A percentile compares a stretch with the other conserved stretches of the same genome.
phyloP scores from a whole-genome alignment of 2,113 vertebrate species.

The Antigone vipio region DNA sequence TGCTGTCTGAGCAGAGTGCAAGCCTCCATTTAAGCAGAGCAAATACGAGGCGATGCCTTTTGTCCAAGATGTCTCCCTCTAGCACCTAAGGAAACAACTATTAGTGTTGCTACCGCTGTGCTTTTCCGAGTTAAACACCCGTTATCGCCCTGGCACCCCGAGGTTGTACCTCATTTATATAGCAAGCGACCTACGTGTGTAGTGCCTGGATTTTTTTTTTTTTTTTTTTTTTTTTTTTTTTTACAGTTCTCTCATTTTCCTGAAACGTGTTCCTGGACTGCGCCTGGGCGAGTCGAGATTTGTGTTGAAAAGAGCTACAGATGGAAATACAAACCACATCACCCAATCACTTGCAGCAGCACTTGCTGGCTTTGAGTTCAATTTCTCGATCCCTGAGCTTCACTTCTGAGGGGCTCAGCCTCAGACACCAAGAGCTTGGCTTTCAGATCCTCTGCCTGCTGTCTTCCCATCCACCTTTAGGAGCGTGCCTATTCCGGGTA shows the following conservation, averaged over 20 bases:
- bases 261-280: fast-evolving
- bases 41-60: background rate
- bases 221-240: background rate
- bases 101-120: background rate
- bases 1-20: background rate
- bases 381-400: background rate
- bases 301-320: background rate
- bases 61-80: background rate
- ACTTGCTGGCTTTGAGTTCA: background rate
- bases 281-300: background rate
- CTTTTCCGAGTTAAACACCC: background rate
- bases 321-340: fast-evolving
- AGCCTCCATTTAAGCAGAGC: background rate
- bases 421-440: background rate
- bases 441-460: background rate
- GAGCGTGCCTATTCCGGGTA: fast-evolving
- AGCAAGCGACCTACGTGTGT: fast-evolving
- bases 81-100: background rate
- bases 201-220: background rate
- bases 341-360: background rate
- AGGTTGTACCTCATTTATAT: fast-evolving
- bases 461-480: background rate
- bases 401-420: background rate
- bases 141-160: fast-evolving
- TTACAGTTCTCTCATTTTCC: background rate